Evolutionary conservation across 2,113 vertebrate genomes (phyloP).

Genomic region (Hemibagrus wyckioides): DNA sequence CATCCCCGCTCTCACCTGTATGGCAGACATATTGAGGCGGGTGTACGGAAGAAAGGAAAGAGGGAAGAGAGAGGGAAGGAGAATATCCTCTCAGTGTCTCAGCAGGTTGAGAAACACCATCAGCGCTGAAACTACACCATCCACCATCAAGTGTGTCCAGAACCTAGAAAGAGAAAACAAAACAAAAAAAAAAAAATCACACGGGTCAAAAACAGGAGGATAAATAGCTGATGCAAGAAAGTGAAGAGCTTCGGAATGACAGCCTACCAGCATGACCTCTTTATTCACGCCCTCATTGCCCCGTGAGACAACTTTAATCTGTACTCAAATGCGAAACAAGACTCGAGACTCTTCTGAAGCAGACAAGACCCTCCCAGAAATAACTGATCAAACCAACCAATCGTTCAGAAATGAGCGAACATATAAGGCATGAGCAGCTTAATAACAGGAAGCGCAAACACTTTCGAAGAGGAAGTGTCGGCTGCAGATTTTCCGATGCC

Average conservation of each 20-base stretch:
- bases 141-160: conserved; percentile 20
- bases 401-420: neutral
- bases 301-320: neutral
- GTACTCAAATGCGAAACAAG: neutral
- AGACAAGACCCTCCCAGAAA: neutral
- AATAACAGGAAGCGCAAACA: conserved; percentile 45
- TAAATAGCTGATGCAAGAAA: neutral
- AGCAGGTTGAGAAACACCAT: conserved; percentile 43
- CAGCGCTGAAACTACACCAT: conserved; percentile 42
- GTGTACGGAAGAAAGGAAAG: conserved; percentile 41
- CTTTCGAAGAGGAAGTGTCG: conserved; percentile 57
- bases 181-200: neutral
- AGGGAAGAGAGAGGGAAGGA: conserved; percentile 26
- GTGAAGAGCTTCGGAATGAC: neutral
- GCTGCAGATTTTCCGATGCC: conserved; percentile 58
- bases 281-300: neutral
- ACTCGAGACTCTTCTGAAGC: neutral
- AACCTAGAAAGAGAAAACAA: conserved; percentile 6
- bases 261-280: conserved; percentile 22
- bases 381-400: conserved; percentile 21
- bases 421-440: conserved; percentile 11
- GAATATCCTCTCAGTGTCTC: conserved; percentile 43
- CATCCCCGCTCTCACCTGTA: conserved; percentile 64
- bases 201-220: neutral
- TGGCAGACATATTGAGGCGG: conserved; percentile 69